Evolutionary conservation across 2,888 invertebrate genomes (phyloP).

Genomic region (Fragum whitleyi): DNA sequence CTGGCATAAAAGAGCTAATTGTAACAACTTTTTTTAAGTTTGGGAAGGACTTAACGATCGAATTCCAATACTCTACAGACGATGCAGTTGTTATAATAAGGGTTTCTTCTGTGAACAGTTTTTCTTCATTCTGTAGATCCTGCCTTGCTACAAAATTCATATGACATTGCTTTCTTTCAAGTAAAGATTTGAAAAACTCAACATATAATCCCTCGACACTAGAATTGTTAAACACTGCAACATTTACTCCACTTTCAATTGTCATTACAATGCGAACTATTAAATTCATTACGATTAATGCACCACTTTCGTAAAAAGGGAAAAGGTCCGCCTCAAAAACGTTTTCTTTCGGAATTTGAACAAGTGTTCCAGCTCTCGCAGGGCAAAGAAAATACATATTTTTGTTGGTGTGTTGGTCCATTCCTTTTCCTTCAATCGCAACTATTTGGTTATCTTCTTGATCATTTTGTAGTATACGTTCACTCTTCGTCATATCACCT

Average conservation of each 20-base stretch:
- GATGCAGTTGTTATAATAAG: neutral
- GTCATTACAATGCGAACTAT: neutral
- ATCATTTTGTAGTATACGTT: neutral
- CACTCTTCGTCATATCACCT: neutral
- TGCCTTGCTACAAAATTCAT: neutral
- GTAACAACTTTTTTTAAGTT: neutral
- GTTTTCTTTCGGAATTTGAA: neutral
- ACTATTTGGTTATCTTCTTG: neutral
- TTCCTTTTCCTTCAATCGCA: conserved; percentile 6
- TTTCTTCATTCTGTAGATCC: neutral
- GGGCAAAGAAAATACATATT: conserved; percentile 2
- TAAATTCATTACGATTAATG: neutral
- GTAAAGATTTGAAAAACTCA: neutral
- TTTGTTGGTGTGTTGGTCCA: neutral
- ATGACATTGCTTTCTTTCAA: neutral
- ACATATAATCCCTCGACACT: neutral
- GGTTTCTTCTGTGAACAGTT: neutral
- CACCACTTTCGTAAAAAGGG: neutral
- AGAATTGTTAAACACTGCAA: neutral
- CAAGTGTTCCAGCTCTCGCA: neutral
- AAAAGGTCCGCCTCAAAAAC: neutral
- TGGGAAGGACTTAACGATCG: neutral
- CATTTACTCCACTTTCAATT: neutral
- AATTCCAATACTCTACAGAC: neutral
- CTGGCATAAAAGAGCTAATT: neutral